Conservation (phyloP, 2,113 vertebrate species). For the Hippotragus niger region DNA sequence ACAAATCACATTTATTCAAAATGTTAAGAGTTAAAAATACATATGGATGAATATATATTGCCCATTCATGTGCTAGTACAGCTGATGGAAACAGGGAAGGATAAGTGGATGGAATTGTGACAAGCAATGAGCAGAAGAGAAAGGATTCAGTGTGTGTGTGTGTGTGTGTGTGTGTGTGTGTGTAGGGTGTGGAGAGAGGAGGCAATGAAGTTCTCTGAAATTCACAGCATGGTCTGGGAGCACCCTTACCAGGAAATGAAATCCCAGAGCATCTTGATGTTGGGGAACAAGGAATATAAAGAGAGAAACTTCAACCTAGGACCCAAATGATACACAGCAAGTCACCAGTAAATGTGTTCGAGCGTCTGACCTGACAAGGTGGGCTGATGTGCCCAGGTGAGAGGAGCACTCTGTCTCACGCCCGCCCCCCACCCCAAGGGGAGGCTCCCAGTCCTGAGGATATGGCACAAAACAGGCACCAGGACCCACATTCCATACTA, state of each 20-base stretch:
- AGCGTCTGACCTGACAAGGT: background rate
- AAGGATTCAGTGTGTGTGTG: background rate
- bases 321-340: background rate
- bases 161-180: too few species aligned
- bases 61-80: background rate
- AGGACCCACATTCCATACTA: background rate
- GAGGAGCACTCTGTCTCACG: background rate
- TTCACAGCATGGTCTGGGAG: background rate
- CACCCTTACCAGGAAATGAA: background rate
- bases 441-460: background rate
- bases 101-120: too few species aligned
- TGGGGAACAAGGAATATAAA: background rate
- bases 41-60: background rate
- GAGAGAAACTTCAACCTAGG: background rate
- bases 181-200: accelerated
- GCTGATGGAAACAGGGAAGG: background rate
- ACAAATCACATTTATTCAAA: background rate
- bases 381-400: accelerated
- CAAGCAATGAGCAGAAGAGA: background rate
- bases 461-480: background rate
- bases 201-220: background rate
- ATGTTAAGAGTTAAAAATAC: background rate
- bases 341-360: too few species aligned
- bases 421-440: background rate
- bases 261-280: background rate